phyloP scores from a whole-genome alignment of 2,888 invertebrate species.

The Neoitamus cyanurus region DNA sequence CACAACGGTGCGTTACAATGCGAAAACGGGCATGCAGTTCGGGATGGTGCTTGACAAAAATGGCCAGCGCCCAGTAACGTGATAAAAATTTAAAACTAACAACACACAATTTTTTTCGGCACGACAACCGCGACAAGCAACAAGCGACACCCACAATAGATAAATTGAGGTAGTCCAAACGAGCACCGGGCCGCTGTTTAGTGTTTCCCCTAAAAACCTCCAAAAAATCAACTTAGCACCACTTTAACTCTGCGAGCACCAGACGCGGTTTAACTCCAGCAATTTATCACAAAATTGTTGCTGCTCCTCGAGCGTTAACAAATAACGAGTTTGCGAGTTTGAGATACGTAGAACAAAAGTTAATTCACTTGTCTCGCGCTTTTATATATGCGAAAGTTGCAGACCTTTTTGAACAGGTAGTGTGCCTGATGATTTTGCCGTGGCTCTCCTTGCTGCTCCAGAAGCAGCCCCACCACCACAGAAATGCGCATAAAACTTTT shows the following conservation, averaged over 20 bases:
- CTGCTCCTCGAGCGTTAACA: conserved; percentile 33
- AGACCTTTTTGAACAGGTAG: conserved; percentile 38
- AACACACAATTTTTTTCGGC: neutral
- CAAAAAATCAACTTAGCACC: conserved; percentile 17
- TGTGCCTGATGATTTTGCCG: conserved; percentile 21
- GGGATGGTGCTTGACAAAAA: neutral
- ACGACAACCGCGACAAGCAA: neutral
- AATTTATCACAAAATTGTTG: conserved; percentile 29
- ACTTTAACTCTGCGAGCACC: neutral
- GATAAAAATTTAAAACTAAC: neutral
- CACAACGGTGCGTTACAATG: neutral
- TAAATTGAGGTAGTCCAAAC: neutral
- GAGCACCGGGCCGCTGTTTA: neutral
- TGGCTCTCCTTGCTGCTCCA: neutral
- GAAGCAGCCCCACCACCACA: neutral
- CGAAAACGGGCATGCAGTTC: neutral
- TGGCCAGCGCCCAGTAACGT: neutral
- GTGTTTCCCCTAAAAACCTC: neutral
- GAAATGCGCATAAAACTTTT: neutral
- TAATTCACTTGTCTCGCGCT: conserved; percentile 36
- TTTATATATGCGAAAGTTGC: conserved; percentile 41
- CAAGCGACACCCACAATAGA: neutral
- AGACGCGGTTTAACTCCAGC: neutral
- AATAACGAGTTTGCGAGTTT: conserved; percentile 30
- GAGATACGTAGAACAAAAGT: conserved; percentile 38